Percentiles rank a stretch among this genome's conserved stretches.
Conservation (phyloP, 2,113 vertebrate species). For the Rhipidura dahli region DNA sequence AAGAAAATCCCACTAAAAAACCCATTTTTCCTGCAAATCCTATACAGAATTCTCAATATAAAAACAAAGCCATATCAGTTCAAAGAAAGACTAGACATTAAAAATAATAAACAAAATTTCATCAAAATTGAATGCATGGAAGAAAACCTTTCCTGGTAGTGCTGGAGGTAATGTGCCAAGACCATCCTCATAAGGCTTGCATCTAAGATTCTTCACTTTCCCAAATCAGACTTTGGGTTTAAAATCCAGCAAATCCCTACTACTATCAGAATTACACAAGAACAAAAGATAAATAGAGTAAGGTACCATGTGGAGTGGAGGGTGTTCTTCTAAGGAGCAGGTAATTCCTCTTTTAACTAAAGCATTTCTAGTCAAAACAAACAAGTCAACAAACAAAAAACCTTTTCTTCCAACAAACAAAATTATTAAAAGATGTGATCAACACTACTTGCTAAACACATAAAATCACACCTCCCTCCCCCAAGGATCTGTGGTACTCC, state of each 20-base stretch:
- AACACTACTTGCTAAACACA: background rate
- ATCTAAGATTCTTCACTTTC: background rate
- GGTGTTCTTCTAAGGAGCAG: background rate
- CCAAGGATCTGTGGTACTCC: background rate
- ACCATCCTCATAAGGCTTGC: background rate
- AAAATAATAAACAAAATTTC: background rate
- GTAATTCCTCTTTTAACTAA: background rate
- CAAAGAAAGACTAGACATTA: background rate
- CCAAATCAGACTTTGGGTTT: background rate
- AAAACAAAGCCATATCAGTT: fast-evolving
- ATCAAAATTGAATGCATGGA: background rate
- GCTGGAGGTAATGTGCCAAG: background rate
- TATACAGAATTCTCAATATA: background rate
- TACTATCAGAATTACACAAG: background rate
- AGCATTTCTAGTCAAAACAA: background rate
- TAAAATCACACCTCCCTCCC: fast-evolving
- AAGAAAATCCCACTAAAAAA: background rate
- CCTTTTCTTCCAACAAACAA: fast-evolving
- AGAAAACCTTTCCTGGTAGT: background rate
- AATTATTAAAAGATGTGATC: background rate
- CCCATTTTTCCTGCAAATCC: background rate
- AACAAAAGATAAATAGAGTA: background rate
- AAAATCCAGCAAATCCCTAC: background rate
- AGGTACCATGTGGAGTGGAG: background rate
- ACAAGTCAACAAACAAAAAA: background rate